Percentiles rank a stretch among this genome's conserved stretches.
Conservation (phyloP, 2,797 vertebrate genomes). For the Scleropages formosus region DNA sequence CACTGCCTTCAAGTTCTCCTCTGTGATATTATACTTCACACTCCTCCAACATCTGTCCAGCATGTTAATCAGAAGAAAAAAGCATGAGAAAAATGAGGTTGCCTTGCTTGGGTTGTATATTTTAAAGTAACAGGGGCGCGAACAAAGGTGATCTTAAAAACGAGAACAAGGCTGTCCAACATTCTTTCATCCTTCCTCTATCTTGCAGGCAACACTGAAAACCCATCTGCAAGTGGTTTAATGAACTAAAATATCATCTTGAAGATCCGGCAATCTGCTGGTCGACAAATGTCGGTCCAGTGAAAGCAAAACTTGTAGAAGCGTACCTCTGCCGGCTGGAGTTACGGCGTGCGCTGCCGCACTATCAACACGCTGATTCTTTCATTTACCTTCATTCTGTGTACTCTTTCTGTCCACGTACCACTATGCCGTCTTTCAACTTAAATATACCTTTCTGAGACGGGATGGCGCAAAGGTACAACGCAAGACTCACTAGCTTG, state of each 20-base stretch:
- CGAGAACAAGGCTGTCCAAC: not conserved
- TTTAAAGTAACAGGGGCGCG: not conserved
- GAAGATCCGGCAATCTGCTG: slow-evolving; percentile 7
- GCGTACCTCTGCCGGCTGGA: not conserved
- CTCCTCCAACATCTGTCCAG: not conserved
- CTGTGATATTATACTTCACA: not conserved
- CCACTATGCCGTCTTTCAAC: not conserved
- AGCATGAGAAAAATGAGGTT: not conserved
- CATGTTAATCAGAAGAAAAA: slow-evolving; percentile 4
- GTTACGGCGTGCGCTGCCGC: not conserved
- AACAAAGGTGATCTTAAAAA: not conserved
- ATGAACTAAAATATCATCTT: slow-evolving; percentile 23
- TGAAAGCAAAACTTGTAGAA: slow-evolving; percentile 11
- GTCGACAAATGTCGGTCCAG: slow-evolving; percentile 5
- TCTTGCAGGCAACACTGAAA: not conserved
- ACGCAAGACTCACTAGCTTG: not conserved
- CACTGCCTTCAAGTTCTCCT: not conserved
- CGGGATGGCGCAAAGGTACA: not conserved
- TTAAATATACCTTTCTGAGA: slow-evolving; percentile 6
- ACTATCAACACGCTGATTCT: not conserved
- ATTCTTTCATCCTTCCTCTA: slow-evolving; percentile 6
- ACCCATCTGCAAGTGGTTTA: slow-evolving; percentile 18
- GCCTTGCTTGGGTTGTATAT: not conserved
- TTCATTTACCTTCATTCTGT: not conserved
- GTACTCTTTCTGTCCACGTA: not conserved